Base-by-base conservation (phyloP, 2,888 invertebrate species). In the Aspidiotus rigidus region DNA sequence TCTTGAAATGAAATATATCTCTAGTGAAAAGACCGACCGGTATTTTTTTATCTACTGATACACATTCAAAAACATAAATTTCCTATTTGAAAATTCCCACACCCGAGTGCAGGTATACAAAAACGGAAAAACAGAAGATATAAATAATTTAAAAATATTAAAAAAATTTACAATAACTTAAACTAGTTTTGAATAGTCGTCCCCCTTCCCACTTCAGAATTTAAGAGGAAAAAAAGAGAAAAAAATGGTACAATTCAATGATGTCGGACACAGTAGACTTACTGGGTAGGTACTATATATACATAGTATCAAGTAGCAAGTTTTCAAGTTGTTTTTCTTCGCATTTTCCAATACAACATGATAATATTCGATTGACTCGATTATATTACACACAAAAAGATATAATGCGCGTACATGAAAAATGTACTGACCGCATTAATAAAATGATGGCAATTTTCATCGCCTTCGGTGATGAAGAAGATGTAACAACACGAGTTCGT, bases 101-200 rank as follows among this genome's bases (percentile, higher is more conserved):
- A 67, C 44, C 67, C 67, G 60, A 67, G 67, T 67, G 67, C 67
- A 67, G 67, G 67, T 49, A 67, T 60, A 67, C 49, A 67, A 67
- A 67, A 67, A 67, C 67, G 67, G 67, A 60, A 60, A 66, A 67
- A 67, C 67, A 67, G 67, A 67, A 67, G 67, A 60, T 67, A 67
- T 67, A 67, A 67, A 67, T 67, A 67, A 67, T 67, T 67, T 67
- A 67, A 67, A 67, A 67, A 67, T 67, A 67, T 67, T 67, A 60
- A 67, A 67, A 67, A 67, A 67, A 67, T 67, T 67, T 67, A 67
- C 67, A 67, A 67, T 67, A 67, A 67, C 67, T 67, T 67, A 67
- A 59, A 17, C 59, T 67, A 67, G 53, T 49, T 42, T 17, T 67
- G 67, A 67, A 67, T 57, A 66, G 66, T 66, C 66, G 53, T 59